phyloP scores from a whole-genome alignment of 2,113 vertebrate species.

The Lepus europaeus region DNA sequence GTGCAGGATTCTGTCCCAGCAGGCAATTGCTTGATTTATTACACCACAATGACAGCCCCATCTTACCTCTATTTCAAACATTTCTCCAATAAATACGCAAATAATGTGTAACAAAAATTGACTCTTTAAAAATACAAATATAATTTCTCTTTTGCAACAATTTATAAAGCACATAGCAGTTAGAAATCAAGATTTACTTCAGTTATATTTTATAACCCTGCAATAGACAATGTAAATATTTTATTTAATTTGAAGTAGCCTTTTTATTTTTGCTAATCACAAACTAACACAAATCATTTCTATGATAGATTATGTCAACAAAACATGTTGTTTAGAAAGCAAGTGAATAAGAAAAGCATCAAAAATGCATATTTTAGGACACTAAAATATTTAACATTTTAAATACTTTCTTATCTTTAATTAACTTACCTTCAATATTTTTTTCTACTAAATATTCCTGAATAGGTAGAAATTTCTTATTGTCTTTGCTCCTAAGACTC shows the following conservation, averaged over 20 bases:
- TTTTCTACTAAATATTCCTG: not conserved
- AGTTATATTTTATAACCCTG: not conserved
- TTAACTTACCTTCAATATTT: not conserved
- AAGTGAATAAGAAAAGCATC: not conserved
- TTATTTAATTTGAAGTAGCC: not conserved
- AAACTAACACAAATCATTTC: not conserved
- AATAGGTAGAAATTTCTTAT: not conserved
- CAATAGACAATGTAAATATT: not conserved
- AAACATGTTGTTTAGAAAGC: not conserved
- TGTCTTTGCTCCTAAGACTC: not conserved
- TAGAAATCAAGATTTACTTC: too few species aligned
- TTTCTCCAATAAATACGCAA: not conserved
- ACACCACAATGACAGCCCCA: too few species aligned
- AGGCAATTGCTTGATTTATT: too few species aligned
- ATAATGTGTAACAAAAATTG: not conserved
- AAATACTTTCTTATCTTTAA: not conserved
- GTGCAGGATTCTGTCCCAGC: too few species aligned
- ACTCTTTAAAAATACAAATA: not conserved
- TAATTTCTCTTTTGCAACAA: not conserved
- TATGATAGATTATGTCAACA: not conserved
- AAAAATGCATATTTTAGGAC: not conserved
- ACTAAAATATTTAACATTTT: not conserved
- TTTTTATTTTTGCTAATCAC: not conserved
- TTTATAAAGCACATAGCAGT: not conserved
- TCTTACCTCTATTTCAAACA: not conserved